Evolutionary conservation across 1,140 invertebrate species (phyloP), one percentile per base, ranked within the genome.

Genomic region (Cotesia glomerata): DNA sequence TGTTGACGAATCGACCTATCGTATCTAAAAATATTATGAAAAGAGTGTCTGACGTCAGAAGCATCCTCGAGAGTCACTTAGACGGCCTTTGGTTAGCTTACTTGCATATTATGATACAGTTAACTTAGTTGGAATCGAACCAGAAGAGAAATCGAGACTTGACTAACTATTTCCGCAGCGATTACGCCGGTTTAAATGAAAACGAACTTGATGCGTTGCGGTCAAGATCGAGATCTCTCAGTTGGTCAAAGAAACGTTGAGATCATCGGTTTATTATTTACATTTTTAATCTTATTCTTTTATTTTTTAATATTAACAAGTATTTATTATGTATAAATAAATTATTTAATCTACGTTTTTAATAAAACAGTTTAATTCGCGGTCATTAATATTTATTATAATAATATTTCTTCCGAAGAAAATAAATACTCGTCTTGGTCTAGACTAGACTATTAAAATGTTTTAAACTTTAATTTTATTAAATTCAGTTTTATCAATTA

Each of bases 21-120:
- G 45, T 52, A 66, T 77, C 77, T 80, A 81, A 80, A 81, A 80
- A 81, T 81, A 81, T 45, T 61, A 45, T 14, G 58, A 69, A 35
- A 34, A 51, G 49, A 36, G 34, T 61, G 32, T 39, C 74, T 77
- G 76, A 77, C 80, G 76, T 81, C 76, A 80, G 73, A 74, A 77
- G 76, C 74, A 77, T 79, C 80, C 75, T 77, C 78, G 76, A 76
- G 69, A 71, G 56, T 78, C 75, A 77, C 66, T 69, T 62, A 54
- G 65, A 51, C 62, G 69, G 62, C 63, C 62, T 72, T 72, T 66
- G 54, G 52, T 39, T 72, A 52, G 65, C 70, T 66, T 71, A 51
- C 63, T 71, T 64, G 59, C 35, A 65, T 74, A 26, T 70, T 74
- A 61, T 56, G n/a, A 72, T 61, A 67, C 39, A 65, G 34, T 65